A percentile compares a stretch with the other conserved stretches of the same genome.
Conservation (phyloP, 2,113 vertebrate species). For the Apistogramma diplotaenia region DNA sequence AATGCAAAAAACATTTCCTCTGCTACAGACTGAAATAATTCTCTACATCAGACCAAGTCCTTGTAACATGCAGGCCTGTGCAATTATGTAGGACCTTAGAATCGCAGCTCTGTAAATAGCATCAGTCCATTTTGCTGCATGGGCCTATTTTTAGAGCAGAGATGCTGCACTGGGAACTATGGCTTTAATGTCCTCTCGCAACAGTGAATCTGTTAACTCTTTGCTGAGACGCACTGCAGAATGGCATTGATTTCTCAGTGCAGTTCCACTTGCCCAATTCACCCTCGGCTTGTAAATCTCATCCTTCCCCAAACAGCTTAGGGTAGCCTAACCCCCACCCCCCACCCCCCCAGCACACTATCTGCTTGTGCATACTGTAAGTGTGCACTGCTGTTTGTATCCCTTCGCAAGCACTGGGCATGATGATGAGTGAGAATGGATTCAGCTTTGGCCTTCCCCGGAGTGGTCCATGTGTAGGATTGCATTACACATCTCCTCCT, state of each 20-base stretch:
- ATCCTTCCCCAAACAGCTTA: not conserved
- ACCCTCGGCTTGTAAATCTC: conserved; percentile 43
- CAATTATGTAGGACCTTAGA: conserved; percentile 43
- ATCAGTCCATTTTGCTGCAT: conserved; percentile 76
- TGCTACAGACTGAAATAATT: not conserved
- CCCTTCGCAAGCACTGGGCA: not conserved
- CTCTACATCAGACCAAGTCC: not conserved
- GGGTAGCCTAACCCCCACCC: not conserved
- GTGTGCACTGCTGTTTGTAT: not conserved
- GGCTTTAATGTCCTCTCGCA: conserved; percentile 69
- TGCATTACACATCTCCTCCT: conserved; percentile 32
- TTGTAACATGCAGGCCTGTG: conserved; percentile 1
- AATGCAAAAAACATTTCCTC: not conserved
- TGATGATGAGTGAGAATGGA: conserved; percentile 19
- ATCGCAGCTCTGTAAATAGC: conserved; percentile 74
- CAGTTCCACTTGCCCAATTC: conserved; percentile 12
- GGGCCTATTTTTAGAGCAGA: conserved; percentile 79
- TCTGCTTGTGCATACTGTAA: not conserved
- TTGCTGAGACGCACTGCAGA: conserved; percentile 49
- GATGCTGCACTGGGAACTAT: conserved; percentile 72
- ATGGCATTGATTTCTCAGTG: conserved; percentile 45
- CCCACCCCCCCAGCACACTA: not conserved
- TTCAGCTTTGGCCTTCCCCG: conserved; percentile 11
- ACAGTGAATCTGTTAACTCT: conserved; percentile 66
- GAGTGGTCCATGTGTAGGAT: conserved; percentile 52